Conservation (phyloP, 2,113 vertebrate genomes). For the Rhynchomys soricoides region DNA sequence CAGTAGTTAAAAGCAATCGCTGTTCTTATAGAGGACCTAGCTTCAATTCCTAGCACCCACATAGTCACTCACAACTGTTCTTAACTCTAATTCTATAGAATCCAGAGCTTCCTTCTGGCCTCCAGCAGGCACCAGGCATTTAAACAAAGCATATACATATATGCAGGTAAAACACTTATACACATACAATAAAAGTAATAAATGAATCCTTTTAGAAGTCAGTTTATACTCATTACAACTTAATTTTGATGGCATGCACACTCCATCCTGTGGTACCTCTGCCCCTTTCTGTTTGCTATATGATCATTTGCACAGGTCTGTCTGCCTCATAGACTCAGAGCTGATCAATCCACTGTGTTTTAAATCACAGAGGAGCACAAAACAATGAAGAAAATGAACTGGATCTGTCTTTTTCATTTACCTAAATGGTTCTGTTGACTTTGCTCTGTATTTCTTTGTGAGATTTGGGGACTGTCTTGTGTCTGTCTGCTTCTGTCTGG, state of each 20-base stretch:
- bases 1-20: not conserved
- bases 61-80: not conserved
- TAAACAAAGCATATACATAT: not conserved
- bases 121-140: not conserved
- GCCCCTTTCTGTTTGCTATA: not conserved
- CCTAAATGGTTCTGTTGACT: not conserved
- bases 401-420: not conserved
- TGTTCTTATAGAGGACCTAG: not conserved
- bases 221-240: not conserved
- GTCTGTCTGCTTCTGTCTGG: not conserved
- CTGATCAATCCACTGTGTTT: conserved; percentile 3
- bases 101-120: not conserved
- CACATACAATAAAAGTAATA: not conserved
- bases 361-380: not conserved
- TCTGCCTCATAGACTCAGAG: not conserved
- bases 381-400: not conserved
- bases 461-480: not conserved
- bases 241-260: conserved; percentile 45
- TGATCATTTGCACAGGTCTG: conserved; percentile 7
- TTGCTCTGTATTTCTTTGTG: not conserved
- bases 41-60: not conserved
- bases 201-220: not conserved
- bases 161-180: not conserved
- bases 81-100: not conserved
- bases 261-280: not conserved